phyloP scores from a whole-genome alignment of 2,888 invertebrate genomes.

The Nymphalis urticae region DNA sequence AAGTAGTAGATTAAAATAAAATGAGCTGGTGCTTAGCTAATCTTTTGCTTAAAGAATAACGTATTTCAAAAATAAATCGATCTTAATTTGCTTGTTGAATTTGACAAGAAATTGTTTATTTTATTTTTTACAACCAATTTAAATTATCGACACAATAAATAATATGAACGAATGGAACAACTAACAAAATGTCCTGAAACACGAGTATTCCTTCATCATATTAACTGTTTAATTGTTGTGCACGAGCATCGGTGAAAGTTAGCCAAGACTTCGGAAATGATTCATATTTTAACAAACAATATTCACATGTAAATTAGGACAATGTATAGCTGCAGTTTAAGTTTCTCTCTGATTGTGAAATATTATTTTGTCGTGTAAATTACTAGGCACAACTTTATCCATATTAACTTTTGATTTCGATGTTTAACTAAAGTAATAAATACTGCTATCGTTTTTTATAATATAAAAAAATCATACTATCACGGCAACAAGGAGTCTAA shows the following conservation, averaged over 20 bases:
- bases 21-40: no score
- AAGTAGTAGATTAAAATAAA: no score
- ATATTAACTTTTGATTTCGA: not conserved
- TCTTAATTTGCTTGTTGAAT: no score
- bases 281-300: slow-evolving; percentile 72
- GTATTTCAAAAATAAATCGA: no score
- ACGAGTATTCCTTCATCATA: slow-evolving; percentile 12
- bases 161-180: not conserved
- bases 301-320: slow-evolving; percentile 72
- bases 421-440: not conserved
- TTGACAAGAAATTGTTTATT: no score
- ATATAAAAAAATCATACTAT: no score
- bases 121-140: no score
- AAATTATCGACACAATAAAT: not conserved
- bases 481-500: no score
- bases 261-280: slow-evolving; percentile 66
- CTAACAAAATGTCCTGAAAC: not conserved
- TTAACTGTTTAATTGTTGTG: slow-evolving; percentile 50
- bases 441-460: not conserved
- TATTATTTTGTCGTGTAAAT: slow-evolving; percentile 12
- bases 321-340: slow-evolving; percentile 43
- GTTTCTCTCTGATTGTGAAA: slow-evolving; percentile 38
- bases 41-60: no score
- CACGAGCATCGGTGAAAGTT: slow-evolving; percentile 69
- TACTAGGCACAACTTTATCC: slow-evolving; percentile 1